phyloP scores from a whole-genome alignment of 1,140 invertebrate species.

The Sitobion miscanthi region DNA sequence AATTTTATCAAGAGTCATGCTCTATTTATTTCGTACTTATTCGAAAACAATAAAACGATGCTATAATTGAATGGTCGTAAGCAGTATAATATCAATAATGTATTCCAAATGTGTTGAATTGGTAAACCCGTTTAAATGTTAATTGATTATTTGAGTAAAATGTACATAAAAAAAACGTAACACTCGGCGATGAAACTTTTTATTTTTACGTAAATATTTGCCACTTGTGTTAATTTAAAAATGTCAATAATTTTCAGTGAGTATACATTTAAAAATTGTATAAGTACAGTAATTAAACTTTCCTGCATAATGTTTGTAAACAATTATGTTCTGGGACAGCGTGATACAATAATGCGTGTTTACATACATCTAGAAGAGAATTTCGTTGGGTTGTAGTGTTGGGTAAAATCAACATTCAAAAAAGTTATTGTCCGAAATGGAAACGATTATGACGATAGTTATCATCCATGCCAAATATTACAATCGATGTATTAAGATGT shows the following conservation, averaged over 20 bases:
- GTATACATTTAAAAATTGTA: not conserved
- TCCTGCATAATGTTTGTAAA: not conserved
- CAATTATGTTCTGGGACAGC: not conserved
- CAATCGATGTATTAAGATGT: no score
- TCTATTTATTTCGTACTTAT: slow-evolving; percentile 3
- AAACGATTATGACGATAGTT: no score
- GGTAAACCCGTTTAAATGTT: not conserved
- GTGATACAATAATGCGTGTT: no score
- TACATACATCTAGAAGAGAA: no score
- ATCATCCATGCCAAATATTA: no score
- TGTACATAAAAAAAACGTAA: not conserved
- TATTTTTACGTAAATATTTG: not conserved
- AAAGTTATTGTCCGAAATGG: no score
- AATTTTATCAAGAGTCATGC: not conserved
- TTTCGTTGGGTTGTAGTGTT: no score
- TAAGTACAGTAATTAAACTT: not conserved
- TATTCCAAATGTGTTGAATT: not conserved
- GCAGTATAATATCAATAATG: not conserved
- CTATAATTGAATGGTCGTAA: not conserved
- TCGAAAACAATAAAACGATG: not conserved
- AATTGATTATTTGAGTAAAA: not conserved
- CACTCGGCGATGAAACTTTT: not conserved
- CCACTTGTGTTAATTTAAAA: no score
- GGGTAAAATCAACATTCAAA: no score
- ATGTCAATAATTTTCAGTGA: not conserved